Percentiles rank a stretch among this genome's conserved stretches.
Evolutionary conservation across 2,113 vertebrate genomes (phyloP).

Genomic region (Apodemus sylvaticus): DNA sequence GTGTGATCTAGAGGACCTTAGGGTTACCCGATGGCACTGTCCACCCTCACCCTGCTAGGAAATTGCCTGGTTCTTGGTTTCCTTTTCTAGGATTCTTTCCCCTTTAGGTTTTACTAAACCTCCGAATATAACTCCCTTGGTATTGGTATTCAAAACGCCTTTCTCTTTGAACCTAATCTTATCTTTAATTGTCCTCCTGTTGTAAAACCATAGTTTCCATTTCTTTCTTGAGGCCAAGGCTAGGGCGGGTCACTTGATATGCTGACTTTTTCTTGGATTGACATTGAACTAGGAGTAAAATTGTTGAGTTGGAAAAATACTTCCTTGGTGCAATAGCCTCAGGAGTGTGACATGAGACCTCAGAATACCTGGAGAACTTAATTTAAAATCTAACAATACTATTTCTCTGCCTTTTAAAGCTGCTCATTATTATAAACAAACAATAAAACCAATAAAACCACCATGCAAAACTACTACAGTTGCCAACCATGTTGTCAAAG

Average conservation of each 20-base stretch:
- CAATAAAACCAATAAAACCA: conserved; percentile 5
- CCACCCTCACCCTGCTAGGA: not conserved
- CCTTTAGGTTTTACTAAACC: not conserved
- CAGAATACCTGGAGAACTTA: conserved; percentile 1
- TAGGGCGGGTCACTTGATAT: conserved; percentile 8
- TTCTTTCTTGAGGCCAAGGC: conserved; percentile 54
- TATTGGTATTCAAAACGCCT: not conserved
- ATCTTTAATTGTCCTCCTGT: conserved; percentile 44
- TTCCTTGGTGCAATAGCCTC: not conserved
- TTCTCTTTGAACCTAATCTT: conserved; percentile 61
- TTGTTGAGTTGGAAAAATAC: not conserved
- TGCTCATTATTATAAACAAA: not conserved
- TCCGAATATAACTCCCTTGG: not conserved
- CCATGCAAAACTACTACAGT: not conserved
- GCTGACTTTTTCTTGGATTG: conserved; percentile 11
- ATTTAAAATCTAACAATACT: not conserved
- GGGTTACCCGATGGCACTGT: not conserved
- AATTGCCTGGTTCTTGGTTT: not conserved
- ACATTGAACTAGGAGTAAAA: conserved; percentile 38
- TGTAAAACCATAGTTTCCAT: conserved; percentile 49
- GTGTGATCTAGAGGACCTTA: not conserved
- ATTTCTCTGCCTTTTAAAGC: conserved; percentile 22
- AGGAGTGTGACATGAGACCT: not conserved
- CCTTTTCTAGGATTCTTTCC: not conserved
- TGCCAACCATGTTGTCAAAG: conserved; percentile 7